Base-by-base conservation (phyloP, 2,113 vertebrate genomes). In the Toxostoma redivivum region DNA sequence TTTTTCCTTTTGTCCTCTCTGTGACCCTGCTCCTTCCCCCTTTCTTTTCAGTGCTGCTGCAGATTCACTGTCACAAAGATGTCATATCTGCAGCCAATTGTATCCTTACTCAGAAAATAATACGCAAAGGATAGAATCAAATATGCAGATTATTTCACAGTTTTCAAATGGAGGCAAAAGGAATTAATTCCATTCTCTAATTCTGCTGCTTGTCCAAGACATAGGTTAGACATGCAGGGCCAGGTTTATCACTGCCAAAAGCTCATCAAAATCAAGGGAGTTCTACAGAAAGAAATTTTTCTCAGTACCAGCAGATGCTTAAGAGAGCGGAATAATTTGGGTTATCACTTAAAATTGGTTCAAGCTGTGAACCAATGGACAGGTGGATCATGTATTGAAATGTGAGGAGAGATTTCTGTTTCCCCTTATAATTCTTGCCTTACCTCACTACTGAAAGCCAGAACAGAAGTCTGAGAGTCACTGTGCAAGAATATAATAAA, bases 1-100 rank as follows among this genome's bases (percentile, higher is more conserved):
- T 94, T 96, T 96, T 94, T 58, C 61, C 54, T 84, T 97, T 95
- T 97, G 97, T 97, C 97, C 97, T 97, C 79, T 96, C 92, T 80
- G 57, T 97, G 96, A 97, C 97, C 95, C 97, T 94, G 60, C 13
- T 90, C 91, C 76, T 97, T 95, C 69, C 76, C 78, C 57, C 25
- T 89, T 92, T 88, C 72, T 91, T 92, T 97, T 95, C 88, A 73
- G 30, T 37, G 44, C 70, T 88, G 78, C 79, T 69, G 71, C 73
- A 92, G 71, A 88, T 37, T 96, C 77, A 81, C 88, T 95, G 79
- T 82, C 88, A 94, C 86, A 77, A 74, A 77, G 84, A 90, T 96
- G 73, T 82, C 93, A 91, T 72, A 71, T 84, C 66, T 82, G 58
- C 50, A 92, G 69, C 70, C 64, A 92, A 81, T 88, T 92, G 54